A percentile compares a stretch with the other conserved stretches of the same genome.
These are phyloP conservation scores for Andinoacara biseriatus DNA, from an alignment of 2,113 vertebrate genomes.

Conservation along the genomic window DNA sequence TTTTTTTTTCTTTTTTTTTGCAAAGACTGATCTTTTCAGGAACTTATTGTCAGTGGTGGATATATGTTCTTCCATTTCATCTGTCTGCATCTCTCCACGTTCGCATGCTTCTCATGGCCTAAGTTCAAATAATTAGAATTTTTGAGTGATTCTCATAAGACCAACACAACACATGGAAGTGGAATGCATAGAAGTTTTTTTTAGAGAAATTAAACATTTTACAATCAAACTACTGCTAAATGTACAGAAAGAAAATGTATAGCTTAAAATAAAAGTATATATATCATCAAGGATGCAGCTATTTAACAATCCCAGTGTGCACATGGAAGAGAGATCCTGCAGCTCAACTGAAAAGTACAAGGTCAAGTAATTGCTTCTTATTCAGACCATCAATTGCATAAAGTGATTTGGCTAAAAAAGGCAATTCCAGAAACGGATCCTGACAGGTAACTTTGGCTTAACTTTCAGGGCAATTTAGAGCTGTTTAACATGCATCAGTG, in stretches of 20 bases:
- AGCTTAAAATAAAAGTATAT: background rate
- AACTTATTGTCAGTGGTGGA: no score
- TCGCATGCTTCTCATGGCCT: no score
- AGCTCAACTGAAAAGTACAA: conserved; percentile 44
- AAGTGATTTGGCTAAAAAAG: conserved; percentile 72
- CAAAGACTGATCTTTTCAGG: no score
- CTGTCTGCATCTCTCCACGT: no score
- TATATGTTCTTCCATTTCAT: no score
- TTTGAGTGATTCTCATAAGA: no score
- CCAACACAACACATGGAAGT: no score
- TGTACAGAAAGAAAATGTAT: no score
- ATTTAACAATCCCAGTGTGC: background rate
- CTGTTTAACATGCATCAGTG: conserved; percentile 61
- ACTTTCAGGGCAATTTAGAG: conserved; percentile 67
- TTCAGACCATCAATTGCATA: conserved; percentile 74
- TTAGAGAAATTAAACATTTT: background rate
- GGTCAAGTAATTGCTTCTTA: conserved; percentile 70
- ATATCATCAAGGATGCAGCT: background rate
- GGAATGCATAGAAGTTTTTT: no score
- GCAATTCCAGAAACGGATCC: conserved; percentile 70
- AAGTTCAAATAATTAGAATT: no score
- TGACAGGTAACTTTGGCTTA: conserved; percentile 76
- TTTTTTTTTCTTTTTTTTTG: no score
- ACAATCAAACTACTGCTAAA: background rate
- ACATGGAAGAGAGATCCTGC: conserved; percentile 27